Evolutionary conservation across 2,888 invertebrate species (phyloP), one percentile per base, ranked within the genome.

Genomic region (Pyrocoelia pectoralis): DNA sequence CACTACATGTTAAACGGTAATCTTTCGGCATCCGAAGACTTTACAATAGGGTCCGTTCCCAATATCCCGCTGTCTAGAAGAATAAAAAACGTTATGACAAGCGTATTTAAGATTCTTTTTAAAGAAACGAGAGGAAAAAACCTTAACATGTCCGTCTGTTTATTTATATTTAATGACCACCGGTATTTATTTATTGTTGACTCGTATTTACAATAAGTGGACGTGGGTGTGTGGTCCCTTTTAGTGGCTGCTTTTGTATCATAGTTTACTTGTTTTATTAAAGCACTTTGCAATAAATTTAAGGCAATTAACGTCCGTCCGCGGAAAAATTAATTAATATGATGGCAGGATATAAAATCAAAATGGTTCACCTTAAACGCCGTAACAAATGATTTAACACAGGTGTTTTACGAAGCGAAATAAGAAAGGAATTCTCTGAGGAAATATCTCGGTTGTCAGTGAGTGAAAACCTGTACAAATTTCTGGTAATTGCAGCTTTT

Each of bases 21-120:
- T 73, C 73, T 65, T 64, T 53, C 56, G 60, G 68, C 71, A 66
- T 70, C 38, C 57, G 57, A 72, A 72, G 68, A 72, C 1, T n/a
- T 6, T 15, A 43, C 73, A 73, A 73, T 73, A 69, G 72, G 51
- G 9, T n/a, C 69, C 63, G 66, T 70, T 67, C 66, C 61, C 46
- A 56, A 68, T 57, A 65, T 62, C 72, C 72, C 67, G 72, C 68
- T 66, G 72, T 59, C 68, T 53, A 28, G 43, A 46, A 46, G 60
- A 61, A 70, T 68, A 68, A 69, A 70, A 71, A 68, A 64, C 65
- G 68, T 71, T 71, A 72, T 72, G 73, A 72, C 73, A 71, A 66
- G 73, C 73, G 71, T 68, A 70, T 72, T 71, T 73, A 70, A 70
- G 64, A 68, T 67, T 68, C 57, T 50, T 33, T 49, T 61, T 58